Base-by-base conservation (phyloP, 2,113 vertebrate species). In the Lanius ludovicianus region DNA sequence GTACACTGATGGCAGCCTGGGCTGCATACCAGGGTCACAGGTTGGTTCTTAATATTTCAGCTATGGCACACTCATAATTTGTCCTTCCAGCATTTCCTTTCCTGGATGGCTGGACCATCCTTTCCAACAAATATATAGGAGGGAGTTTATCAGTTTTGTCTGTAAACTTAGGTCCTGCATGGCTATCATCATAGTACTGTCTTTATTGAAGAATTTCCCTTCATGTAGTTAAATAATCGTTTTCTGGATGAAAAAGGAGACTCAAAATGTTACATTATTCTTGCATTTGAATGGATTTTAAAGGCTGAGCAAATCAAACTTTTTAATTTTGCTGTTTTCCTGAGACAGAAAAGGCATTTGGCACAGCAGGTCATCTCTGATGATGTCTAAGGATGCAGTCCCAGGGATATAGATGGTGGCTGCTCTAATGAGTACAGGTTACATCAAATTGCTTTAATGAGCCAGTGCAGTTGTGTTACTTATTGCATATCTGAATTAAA, bases 361-460 rank as follows among this genome's bases (percentile, higher is more conserved):
- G 91, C 94, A 47, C 77, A 91, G 87, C 86, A 85, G 94, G 93
- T 79, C 53, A 41, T 49, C 83, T 70, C 70, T 89, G 87, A 33
- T 89, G 56, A 21, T 71, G 80, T 52, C 68, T 80, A 69, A 62
- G 73, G 73, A 76, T 73, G 49, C 76, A n/a, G 74, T 86, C 71
- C 4, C 21, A 84, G 87, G 37, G 67, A 62, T 81, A 28, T 47
- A 17, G 91, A 94, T 89, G 93, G 82, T 62, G 47, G 65, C 83
- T 50, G 75, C 60, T 83, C 59, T 94, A 84, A 93, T 39, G 70
- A 96, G 84, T 15, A 42, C 83, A 78, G 80, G 77, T 90, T 92
- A 73, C 87, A 86, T 88, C 68, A 42, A 70, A 95, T 93, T 84
- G 65, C 65, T 83, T 69, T 94, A 96, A 90, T 95, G 95, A 96